Evolutionary conservation across 2,113 vertebrate species (phyloP), one percentile per base, ranked within the genome.

Genomic region (Chunga burmeisteri): DNA sequence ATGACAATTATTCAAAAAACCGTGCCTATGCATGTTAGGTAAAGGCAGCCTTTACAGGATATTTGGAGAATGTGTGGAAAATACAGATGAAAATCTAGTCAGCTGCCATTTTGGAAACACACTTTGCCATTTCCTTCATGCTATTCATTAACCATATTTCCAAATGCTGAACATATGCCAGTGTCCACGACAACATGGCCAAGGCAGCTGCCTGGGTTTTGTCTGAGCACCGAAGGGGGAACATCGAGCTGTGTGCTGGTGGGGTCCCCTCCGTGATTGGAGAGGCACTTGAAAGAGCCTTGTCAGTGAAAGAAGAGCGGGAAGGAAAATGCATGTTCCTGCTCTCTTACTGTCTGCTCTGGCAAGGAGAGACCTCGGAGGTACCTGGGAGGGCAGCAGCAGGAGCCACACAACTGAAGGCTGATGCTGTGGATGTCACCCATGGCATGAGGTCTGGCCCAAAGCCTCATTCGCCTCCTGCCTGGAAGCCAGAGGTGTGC

Each of bases 371-470:
- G 47, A 25, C 29, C 23, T 62, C 3, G 1, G 30, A 65, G 36
- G 13, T 8, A 16, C 4, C 5, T 11, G 44, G 40, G 90, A 49
- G 27, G 52, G 17, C 2, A 2, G 44, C 63, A 58, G 32, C 21
- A 21, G 56, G 13, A 80, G 40, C 10, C 18, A 46, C 2, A 3
- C 32, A 23, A 0, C 27, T 22, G 2, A 4, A 72, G 21, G 8
- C 30, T 22, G 47, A 20, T 8, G 75, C 26, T 14, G 32, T 4
- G 55, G 30, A 6, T 4, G 9, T 9, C 3, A 6, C 25, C 32
- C 10, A 0, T 5, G 20, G 53, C 0, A 0, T 0, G 1, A 72
- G 49, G 17, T 49, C 25, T 23, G 46, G 42, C 26, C 29, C 49
- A 18, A 30, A 49, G n/a, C 11, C 7, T 9, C 42, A 2, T 27